Evolutionary conservation across 2,113 vertebrate species (phyloP), one percentile per base, ranked within the genome.

Genomic region (Donacobius atricapilla): DNA sequence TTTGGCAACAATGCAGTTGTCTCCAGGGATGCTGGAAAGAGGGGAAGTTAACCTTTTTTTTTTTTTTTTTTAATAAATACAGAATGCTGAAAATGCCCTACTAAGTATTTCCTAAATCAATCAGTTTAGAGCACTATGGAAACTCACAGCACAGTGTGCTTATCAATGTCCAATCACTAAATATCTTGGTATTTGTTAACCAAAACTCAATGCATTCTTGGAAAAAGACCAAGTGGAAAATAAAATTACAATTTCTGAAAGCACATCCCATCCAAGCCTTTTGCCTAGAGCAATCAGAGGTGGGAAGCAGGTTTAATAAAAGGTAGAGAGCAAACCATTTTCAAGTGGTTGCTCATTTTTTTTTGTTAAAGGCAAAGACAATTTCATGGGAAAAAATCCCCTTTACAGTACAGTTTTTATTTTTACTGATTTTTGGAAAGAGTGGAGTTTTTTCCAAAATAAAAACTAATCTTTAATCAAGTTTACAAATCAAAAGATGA

Each of bases 1-100:
- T 50, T 91, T 96, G 95, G 95, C 94, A 97, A 93, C 81, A 94
- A 95, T 50, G 45, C 61, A 79, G 27, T 30, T 93, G 91, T 94
- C 95, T 94, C 96, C 73, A 95, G 89, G 89, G 93, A 72, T 42
- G 57, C 35, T 82, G 68, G 83, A 93, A 93, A 92, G 68, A 81
- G 19, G 3, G 13, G 24, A 20, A 94, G 39, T 96, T 96, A 90
- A 97, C 79, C 47, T 63, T 60, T 61, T 61, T 39, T 39, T 53
- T 66, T 58, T 61, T 25, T 50, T 58, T 58, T 66, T 77, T 68
- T 10, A 93, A 89, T 47, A 87, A 48, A 60, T 89, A 68, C 47
- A 79, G 22, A 39, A 57, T 64, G 40, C 61, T 84, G 47, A 60
- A 94, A 94, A 53, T 70, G 64, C 83, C 82, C 68, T 75, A 31